Conservation (phyloP, 1,140 invertebrate species). For the Melipona quadrifasciata region DNA sequence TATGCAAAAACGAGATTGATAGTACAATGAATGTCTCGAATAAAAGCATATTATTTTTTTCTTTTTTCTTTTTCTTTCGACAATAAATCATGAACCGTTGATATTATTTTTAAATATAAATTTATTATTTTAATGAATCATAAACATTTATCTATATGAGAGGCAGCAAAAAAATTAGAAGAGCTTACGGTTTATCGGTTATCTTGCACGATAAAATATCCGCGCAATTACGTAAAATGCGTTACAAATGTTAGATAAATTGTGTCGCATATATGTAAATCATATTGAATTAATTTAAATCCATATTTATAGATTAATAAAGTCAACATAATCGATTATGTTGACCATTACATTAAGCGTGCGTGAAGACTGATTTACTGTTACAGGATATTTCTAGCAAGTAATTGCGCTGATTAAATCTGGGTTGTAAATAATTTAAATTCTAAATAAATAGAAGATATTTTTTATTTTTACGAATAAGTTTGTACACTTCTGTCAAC, state of each 20-base stretch:
- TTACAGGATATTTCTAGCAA: constrained; percentile 54
- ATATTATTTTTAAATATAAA: constrained; percentile 9
- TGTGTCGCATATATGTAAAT: constrained; percentile 41
- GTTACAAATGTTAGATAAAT: constrained; percentile 34
- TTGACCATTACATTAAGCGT: constrained; percentile 46
- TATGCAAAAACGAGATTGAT: not conserved
- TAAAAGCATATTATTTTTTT: not conserved
- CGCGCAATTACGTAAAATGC: constrained; percentile 30
- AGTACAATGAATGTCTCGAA: not conserved
- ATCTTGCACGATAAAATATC: constrained; percentile 26
- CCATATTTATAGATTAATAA: constrained; percentile 35
- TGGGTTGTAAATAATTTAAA: constrained; percentile 59
- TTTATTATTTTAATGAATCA: not conserved
- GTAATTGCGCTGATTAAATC: constrained; percentile 48
- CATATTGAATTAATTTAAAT: constrained; percentile 49
- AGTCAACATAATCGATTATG: constrained; percentile 33
- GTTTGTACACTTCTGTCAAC: constrained; percentile 74
- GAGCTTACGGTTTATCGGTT: constrained; percentile 31
- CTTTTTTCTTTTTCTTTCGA: not conserved
- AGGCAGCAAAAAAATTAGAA: constrained; percentile 1
- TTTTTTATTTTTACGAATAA: constrained; percentile 74
- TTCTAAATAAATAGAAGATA: constrained; percentile 69
- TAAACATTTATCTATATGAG: not conserved
- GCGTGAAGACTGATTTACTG: constrained; percentile 49
- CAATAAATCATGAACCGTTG: not conserved